phyloP scores from a whole-genome alignment of 2,797 vertebrate genomes.

The Brotogeris chrysoptera region DNA sequence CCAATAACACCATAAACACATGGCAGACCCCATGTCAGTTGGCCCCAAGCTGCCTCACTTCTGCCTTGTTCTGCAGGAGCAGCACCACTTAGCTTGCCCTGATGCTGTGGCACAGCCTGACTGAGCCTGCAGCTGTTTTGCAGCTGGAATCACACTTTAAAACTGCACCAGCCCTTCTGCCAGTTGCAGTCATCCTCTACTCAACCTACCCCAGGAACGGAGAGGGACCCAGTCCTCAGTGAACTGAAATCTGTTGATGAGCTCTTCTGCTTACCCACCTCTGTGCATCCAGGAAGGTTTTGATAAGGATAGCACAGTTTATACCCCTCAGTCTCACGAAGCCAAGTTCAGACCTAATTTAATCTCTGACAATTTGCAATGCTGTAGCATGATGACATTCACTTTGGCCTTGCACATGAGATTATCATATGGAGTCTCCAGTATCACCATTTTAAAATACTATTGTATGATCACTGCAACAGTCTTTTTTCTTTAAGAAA shows the following conservation, averaged over 20 bases:
- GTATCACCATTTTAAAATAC: not conserved
- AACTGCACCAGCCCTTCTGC: not conserved
- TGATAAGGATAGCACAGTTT: not conserved
- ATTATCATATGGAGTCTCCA: not conserved
- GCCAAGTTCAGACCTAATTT: not conserved
- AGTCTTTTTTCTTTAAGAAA: not conserved
- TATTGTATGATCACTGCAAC: not conserved
- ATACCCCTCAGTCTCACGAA: not conserved
- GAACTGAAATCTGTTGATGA: not conserved
- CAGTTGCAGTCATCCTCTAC: not conserved
- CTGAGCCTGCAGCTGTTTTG: not conserved
- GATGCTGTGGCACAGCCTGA: accelerated
- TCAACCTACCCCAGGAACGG: not conserved
- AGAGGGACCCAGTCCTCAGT: not conserved
- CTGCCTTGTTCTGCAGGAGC: not conserved
- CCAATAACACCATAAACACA: accelerated
- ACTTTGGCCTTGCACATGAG: not conserved
- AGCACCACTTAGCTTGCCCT: not conserved
- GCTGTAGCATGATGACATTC: not conserved
- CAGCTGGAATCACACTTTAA: not conserved
- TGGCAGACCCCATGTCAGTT: not conserved
- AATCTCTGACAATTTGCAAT: not conserved
- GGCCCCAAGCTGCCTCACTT: not conserved
- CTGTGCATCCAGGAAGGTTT: not conserved
- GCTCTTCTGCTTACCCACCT: not conserved